phyloP scores from a whole-genome alignment of 53 echinoderm and acorn worm species.

The Luidia sarsii region DNA sequence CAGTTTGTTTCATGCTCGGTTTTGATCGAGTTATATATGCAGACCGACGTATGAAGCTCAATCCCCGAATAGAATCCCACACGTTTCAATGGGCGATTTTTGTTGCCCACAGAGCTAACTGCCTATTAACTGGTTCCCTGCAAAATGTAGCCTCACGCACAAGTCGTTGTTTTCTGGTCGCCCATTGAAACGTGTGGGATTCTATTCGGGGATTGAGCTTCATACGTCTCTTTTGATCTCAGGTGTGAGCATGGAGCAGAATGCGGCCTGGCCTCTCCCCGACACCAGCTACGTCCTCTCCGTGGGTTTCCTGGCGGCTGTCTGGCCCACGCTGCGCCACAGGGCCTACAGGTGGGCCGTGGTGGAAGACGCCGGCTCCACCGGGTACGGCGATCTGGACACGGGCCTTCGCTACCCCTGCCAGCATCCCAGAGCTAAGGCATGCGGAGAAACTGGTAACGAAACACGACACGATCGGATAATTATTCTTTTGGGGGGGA shows the following conservation, averaged over 20 bases:
- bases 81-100: too few relatives aligned
- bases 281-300: constrained; percentile 43
- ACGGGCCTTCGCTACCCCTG: constrained; percentile 22
- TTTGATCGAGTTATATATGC: too few relatives aligned
- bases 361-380: constrained; percentile 10
- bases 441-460: constrained; percentile 22
- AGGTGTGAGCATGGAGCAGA: constrained; percentile 43
- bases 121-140: too few relatives aligned
- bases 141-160: too few relatives aligned
- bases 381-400: constrained; percentile 10
- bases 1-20: neutral
- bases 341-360: constrained; percentile 43
- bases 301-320: constrained; percentile 19
- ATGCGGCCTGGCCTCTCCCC: constrained; percentile 16
- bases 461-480: too few relatives aligned
- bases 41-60: too few relatives aligned
- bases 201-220: too few relatives aligned
- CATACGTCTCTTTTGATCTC: neutral
- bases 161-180: too few relatives aligned
- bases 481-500: too few relatives aligned
- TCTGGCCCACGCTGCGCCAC: constrained; percentile 60
- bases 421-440: constrained; percentile 4
- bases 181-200: too few relatives aligned
- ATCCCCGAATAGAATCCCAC: too few relatives aligned
- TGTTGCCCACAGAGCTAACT: too few relatives aligned